Evolutionary conservation across 2,888 invertebrate species (phyloP), one percentile per base, ranked within the genome.

Genomic region (Leptothorax acervorum): DNA sequence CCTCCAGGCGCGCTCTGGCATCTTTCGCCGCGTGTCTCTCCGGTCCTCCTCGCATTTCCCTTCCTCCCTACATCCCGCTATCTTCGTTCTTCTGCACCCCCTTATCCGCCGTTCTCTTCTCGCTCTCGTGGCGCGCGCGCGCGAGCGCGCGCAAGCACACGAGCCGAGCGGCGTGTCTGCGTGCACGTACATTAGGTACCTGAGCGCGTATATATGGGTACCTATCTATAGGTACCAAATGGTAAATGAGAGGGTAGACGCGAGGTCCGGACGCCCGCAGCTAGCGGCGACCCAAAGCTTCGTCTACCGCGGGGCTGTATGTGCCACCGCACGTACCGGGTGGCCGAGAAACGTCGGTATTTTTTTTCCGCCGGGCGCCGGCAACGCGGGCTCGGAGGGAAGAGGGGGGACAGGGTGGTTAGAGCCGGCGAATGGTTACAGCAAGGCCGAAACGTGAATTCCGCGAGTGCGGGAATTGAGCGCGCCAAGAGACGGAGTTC

Each of bases 281-380:
- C 94, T 94, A 94, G 94, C 94, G 94, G 94, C 94, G 93, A 94
- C 94, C 94, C 93, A 94, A 94, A 94, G 94, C 94, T 94, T 93
- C 93, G 92, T 94, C 94, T 94, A 94, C 93, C 94, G 93, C 94
- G 93, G 92, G 92, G 92, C 92, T 93, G 92, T 93, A 93, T 93
- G 92, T 93, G 93, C 90, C 90, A 90, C 90, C 88, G 78, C 87
- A 89, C 79, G 88, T 94, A 94, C 92, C 91, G 92, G 94, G 94
- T 94, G 94, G 91, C 91, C 89, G 3, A 9, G 62, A 90, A 90
- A 55, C 35, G 12, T 55, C 68, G 62, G 6, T 53, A 78, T 48
- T 62, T 82, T 87, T 85, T 88, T 87, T 85, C 68, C 11, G 3
- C 31, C 31, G 23, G n/a, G 60, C 60, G 39, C 55, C 60, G 31